phyloP scores from a whole-genome alignment of 2,888 invertebrate genomes.

The Eupithecia subumbrata region DNA sequence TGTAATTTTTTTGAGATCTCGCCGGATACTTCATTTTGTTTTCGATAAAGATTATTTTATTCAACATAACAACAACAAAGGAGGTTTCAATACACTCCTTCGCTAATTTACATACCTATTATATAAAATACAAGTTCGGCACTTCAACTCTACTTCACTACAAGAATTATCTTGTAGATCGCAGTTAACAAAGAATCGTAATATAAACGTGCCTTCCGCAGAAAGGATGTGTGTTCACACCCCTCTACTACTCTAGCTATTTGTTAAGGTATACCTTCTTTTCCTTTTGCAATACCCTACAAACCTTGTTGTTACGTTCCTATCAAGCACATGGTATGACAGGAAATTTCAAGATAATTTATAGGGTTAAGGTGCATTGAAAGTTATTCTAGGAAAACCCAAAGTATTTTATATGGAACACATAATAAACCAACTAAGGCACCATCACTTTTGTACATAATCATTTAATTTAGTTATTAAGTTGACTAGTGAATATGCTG shows the following conservation, averaged over 20 bases:
- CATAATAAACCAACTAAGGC: background rate
- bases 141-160: background rate
- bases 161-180: background rate
- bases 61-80: no score
- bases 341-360: background rate
- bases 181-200: background rate
- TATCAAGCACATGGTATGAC: background rate
- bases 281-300: background rate
- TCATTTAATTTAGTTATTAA: background rate
- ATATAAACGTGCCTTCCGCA: constrained; percentile 7
- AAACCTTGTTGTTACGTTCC: background rate
- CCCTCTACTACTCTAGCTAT: background rate
- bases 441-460: background rate
- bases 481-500: background rate
- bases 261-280: background rate
- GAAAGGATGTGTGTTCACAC: background rate
- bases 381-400: background rate
- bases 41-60: background rate
- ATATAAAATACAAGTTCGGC: background rate
- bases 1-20: background rate
- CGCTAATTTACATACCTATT: background rate
- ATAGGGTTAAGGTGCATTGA: background rate
- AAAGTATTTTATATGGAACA: background rate
- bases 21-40: background rate
- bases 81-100: background rate